A percentile compares a stretch with the other conserved stretches of the same genome.
Conservation (phyloP, 2,113 vertebrate species). For the Sturnira hondurensis region DNA sequence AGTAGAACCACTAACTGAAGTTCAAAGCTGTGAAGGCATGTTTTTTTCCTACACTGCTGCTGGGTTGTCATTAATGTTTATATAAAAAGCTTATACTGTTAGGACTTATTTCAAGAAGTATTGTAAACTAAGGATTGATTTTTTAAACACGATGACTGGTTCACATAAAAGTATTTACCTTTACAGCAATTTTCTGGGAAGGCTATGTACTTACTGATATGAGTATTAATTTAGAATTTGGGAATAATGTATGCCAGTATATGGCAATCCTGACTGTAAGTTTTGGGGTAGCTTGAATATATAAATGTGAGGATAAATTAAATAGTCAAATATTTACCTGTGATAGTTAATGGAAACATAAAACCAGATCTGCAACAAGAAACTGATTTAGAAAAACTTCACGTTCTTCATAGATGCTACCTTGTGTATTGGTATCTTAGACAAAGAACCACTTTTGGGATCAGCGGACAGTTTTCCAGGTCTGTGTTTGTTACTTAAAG, state of each 20-base stretch:
- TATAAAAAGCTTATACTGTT: background rate
- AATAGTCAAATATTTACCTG: background rate
- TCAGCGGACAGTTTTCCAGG: background rate
- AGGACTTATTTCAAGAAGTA: background rate
- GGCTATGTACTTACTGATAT: background rate
- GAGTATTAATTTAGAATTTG: background rate
- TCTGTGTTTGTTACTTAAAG: background rate
- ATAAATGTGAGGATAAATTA: background rate
- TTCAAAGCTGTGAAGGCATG: conserved; percentile 98
- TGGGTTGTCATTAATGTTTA: background rate
- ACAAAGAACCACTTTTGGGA: background rate
- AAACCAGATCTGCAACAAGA: background rate
- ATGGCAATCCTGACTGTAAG: background rate
- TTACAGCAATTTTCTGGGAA: background rate
- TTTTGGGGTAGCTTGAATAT: background rate
- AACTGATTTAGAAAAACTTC: background rate
- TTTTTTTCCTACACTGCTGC: background rate
- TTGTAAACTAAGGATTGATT: background rate
- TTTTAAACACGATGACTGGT: background rate
- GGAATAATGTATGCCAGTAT: background rate
- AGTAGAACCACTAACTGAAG: conserved; percentile 88
- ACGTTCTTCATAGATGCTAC: background rate
- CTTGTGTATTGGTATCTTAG: background rate
- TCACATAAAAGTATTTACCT: background rate
- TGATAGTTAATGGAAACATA: background rate